Base-by-base conservation (phyloP, 2,113 vertebrate genomes). In the Lophotis ruficrista region DNA sequence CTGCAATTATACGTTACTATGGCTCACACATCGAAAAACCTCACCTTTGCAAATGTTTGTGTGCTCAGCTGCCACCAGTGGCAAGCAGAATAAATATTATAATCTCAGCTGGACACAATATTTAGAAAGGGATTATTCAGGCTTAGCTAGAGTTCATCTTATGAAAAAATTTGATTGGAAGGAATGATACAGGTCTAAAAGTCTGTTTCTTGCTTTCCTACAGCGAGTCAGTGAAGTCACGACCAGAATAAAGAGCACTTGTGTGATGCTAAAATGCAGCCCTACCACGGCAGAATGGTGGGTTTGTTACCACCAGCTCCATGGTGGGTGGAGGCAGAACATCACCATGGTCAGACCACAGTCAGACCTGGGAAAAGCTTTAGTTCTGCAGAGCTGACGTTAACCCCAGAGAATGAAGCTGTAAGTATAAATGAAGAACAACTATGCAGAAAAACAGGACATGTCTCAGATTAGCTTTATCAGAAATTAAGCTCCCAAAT, bases 121-220 rank as follows among this genome's bases (percentile, higher is more conserved):
- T 96, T 96, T 96, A 94, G 73, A 97, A 91, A 93, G 31, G 57
- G 81, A 95, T 95, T 96, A 96, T 53, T 96, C 81, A 92, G 66
- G 73, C 25, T 95, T 81, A 94, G 66, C 85, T 72, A 76, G 79
- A 94, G 89, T 83, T 87, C 65, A 89, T 87, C 57, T 53, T 82
- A 87, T 3, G 13, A 85, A 94, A 93, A 90, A 53, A 35, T 35
- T 53, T 76, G 86, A 95, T 27, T 86, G 80, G 61, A 96, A 60
- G 76, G 81, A 92, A 92, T 35, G 77, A 95, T 69, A 93, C 0
- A 2, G 16, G n/a, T 57, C 87, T 87, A 90, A 95, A 95, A 95
- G 91, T 91, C 76, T 83, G 83, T 35, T 94, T 96, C 68, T 19
- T 81, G 90, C 51, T 57, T 83, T 75, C 73, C 51, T 85, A 82